Evolutionary conservation across 2,797 vertebrate genomes (phyloP).

Genomic region (Danio aesculapii): DNA sequence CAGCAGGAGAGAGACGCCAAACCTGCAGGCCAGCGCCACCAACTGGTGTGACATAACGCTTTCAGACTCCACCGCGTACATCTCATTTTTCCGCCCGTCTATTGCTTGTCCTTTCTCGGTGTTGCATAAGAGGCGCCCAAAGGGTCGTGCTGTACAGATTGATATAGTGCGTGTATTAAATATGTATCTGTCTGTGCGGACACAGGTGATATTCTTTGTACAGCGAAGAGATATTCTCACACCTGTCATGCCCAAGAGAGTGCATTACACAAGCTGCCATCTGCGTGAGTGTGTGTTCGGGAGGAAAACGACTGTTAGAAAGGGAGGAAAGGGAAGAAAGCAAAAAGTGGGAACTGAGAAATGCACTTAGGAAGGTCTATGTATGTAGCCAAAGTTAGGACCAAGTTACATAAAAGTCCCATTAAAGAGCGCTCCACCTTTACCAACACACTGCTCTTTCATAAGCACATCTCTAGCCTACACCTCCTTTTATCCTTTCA

Average conservation of each 20-base stretch:
- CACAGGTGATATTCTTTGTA: slow-evolving; percentile 39
- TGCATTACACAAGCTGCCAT: slow-evolving; percentile 41
- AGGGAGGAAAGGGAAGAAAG: slow-evolving; percentile 42
- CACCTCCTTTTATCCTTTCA: slow-evolving; percentile 19
- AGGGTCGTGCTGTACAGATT: neutral
- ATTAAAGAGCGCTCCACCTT: slow-evolving; percentile 50
- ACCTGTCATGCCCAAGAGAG: slow-evolving; percentile 43
- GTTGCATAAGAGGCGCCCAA: slow-evolving; percentile 31
- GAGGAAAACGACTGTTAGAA: slow-evolving; percentile 41
- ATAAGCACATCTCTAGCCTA: slow-evolving; percentile 17
- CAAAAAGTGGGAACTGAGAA: slow-evolving; percentile 40
- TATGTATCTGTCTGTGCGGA: slow-evolving; percentile 35
- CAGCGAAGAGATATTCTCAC: slow-evolving; percentile 34
- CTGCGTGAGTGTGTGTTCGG: slow-evolving; percentile 16
- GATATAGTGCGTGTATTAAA: slow-evolving; percentile 28
- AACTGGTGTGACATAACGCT: slow-evolving; percentile 46
- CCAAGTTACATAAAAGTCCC: slow-evolving; percentile 59
- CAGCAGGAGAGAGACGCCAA: slow-evolving; percentile 45
- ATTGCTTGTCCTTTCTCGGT: slow-evolving; percentile 5
- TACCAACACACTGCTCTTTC: slow-evolving; percentile 23
- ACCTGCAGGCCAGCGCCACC: slow-evolving; percentile 46
- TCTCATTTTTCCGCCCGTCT: slow-evolving; percentile 22
- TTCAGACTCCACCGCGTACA: slow-evolving; percentile 25
- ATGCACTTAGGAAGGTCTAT: slow-evolving; percentile 51
- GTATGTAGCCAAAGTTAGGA: slow-evolving; percentile 38